phyloP scores from a whole-genome alignment of 2,113 vertebrate genomes.

The Etheostoma spectabile region DNA sequence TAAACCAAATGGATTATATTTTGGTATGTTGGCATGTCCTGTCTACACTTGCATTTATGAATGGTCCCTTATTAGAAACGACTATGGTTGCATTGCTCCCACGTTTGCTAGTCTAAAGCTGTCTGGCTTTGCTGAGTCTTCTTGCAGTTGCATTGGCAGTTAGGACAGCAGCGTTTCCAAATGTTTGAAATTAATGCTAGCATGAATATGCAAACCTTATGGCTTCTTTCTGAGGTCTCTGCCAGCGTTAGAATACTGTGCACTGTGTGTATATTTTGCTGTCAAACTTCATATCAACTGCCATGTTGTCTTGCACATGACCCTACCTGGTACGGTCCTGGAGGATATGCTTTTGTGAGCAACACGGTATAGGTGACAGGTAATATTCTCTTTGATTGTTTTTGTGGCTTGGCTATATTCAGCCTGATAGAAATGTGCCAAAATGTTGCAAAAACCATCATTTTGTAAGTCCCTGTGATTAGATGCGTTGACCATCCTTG shows the following conservation, averaged over 20 bases:
- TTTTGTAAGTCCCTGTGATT: no score
- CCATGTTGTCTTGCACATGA: not conserved
- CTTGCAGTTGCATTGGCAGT: not conserved
- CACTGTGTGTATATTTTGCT: not conserved
- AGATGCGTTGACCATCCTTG: no score
- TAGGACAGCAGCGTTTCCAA: not conserved
- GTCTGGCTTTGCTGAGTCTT: not conserved
- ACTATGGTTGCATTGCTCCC: not conserved
- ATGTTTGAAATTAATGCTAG: no score
- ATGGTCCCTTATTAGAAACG: not conserved
- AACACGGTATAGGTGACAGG: not conserved
- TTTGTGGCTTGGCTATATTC: not conserved
- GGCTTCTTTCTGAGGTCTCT: not conserved
- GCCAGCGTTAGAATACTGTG: no score
- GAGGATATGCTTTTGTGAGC: not conserved
- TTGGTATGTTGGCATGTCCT: not conserved
- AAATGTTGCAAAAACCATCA: no score
- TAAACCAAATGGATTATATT: not conserved
- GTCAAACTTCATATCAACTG: not conserved
- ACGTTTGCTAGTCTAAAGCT: not conserved
- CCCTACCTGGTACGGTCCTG: not conserved
- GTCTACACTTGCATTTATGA: not conserved
- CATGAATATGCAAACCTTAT: not conserved
- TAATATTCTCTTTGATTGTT: not conserved
- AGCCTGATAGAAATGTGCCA: not conserved